Base-by-base conservation (phyloP, 2,113 vertebrate genomes). In the Archilochus colubris region DNA sequence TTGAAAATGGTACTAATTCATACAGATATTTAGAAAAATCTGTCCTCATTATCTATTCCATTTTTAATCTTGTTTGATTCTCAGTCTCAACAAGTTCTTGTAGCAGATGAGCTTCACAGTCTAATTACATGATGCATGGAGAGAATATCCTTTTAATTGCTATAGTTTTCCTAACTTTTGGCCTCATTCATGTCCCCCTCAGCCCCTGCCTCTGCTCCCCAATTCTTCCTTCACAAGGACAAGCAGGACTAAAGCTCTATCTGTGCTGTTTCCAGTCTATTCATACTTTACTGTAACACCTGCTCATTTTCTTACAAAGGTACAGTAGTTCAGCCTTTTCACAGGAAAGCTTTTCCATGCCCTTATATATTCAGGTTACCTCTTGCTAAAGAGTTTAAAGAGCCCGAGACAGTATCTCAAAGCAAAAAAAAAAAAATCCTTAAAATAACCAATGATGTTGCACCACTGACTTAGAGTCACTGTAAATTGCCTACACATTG, bases 11-110 rank as follows among this genome's bases (percentile, higher is more conserved):
- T 67, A 86, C 61, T 95, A 90, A 88, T 88, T 84, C 63, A 91
- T 70, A 88, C 46, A 91, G 88, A 70, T 77, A 86, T 46, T 80
- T 55, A 18, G 75, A 93, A 95, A 95, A 88, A 90, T 78, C 38
- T 88, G 61, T 70, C 55, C 64, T 90, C 17, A 1, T 62, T 79
- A 79, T 89, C 82, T 68, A 83, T 89, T 93, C 27, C 33, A 70
- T 88, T 88, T 91, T 86, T 44, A 92, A 94, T 92, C 91, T 91
- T 89, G 78, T 89, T 91, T 91, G 87, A 89, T 85, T 94, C 70
- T 85, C 83, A 91, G 88, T 86, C 95, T 92, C 94, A 91, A 68
- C 72, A 92, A 88, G 86, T 92, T 95, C 89, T 86, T 92, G 69
- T 40, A 76, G 92, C 83, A 94, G 92, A 95, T 53, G 80, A 95